Percentiles rank a stretch among this genome's conserved stretches.
Evolutionary conservation across 2,888 invertebrate species (phyloP).

Genomic region (Marronus borbonicus): DNA sequence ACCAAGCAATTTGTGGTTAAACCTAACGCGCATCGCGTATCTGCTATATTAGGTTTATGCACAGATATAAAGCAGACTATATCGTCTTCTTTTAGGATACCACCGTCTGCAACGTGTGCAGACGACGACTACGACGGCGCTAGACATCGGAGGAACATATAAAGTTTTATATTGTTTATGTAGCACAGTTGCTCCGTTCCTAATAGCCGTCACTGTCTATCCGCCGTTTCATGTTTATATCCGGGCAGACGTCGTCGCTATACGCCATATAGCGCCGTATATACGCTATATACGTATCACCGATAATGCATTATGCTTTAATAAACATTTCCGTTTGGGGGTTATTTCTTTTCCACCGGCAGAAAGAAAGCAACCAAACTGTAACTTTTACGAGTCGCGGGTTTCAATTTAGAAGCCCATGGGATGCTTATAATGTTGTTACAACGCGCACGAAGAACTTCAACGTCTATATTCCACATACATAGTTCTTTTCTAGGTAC

Average conservation of each 20-base stretch:
- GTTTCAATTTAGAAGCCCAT: slow-evolving; percentile 20
- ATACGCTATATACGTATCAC: neutral
- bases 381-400: slow-evolving; percentile 11
- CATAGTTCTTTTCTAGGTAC: neutral
- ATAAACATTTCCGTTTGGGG: slow-evolving; percentile 33
- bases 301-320: slow-evolving; percentile 43
- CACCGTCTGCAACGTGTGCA: slow-evolving; percentile 2
- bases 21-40: neutral
- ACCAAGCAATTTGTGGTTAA: slow-evolving; percentile 8
- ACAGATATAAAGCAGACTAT: slow-evolving; percentile 12
- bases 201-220: slow-evolving; percentile 35
- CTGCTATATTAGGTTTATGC: slow-evolving; percentile 8
- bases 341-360: slow-evolving; percentile 13
- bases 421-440: neutral
- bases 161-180: slow-evolving; percentile 43
- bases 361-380: slow-evolving; percentile 10
- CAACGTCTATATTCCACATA: neutral
- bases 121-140: neutral
- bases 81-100: neutral
- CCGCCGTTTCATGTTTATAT: slow-evolving; percentile 36
- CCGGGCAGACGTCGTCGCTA: neutral
- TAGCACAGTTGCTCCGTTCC: slow-evolving; percentile 8
- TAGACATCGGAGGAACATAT: slow-evolving; percentile 26
- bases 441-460: neutral
- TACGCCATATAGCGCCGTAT: too few species aligned